Base-by-base conservation (phyloP, 2,113 vertebrate species). In the Thomomys bottae region DNA sequence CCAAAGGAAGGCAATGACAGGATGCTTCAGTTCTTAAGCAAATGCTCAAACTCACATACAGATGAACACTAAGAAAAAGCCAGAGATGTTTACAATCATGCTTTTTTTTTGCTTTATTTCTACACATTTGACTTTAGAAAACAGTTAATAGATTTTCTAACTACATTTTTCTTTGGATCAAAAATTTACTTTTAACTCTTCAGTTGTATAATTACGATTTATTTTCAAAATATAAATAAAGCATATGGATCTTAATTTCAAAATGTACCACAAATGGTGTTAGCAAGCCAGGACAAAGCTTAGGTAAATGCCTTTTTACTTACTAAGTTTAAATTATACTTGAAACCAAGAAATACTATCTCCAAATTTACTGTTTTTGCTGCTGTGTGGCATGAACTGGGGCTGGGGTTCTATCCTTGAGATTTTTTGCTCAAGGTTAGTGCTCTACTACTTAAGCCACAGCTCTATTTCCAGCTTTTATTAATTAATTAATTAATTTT, bases 161-260 rank as follows among this genome's bases (percentile, higher is more conserved):
- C 0, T 66, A 28, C 45, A 92, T 49, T 92, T 87, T 91, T 76
- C 68, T 93, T 90, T 8, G 14, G 49, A 95, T 40, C n/a, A 96
- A n/a, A 6, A 23, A 91, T 21, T 66, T 72, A 67, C 4, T 81
- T 87, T 82, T 78, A 80, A 36, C 38, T 82, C 88, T 75, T 80
- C 76, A 97, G 82, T 87, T 54, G 34, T n/a, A 68, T 72, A 82
- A 91, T 93, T 95, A 94, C 49, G 75, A 70, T 63, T 94, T 92
- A 96, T 95, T 97, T 97, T 96, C 92, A 95, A 95, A 91, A 85
- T 90, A 79, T 38, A 97, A 70, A 92, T 67, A 95, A 88, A 96
- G 88, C 92, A 95, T 68, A 94, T 32, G 10, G 63, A 90, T 64
- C 59, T 82, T 68, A 79, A 91, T 83, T 72, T 88, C 94, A 95